Evolutionary conservation across 2,113 vertebrate species (phyloP), one percentile per base, ranked within the genome.

Genomic region (Clarias gariepinus): DNA sequence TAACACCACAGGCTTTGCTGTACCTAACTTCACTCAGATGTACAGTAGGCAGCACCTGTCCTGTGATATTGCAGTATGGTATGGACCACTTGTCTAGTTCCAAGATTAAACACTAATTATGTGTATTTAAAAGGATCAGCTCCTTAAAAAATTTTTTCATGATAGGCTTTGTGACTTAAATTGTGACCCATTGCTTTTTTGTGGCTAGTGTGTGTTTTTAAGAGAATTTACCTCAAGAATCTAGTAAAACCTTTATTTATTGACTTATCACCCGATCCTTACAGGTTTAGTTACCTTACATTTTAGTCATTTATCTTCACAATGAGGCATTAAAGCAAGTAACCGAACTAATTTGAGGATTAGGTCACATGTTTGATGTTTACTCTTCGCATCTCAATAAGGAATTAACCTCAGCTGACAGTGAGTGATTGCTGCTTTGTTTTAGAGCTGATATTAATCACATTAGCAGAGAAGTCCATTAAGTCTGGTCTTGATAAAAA

Each of bases 391-490:
- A 82, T 87, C 85, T 82, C 60, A 77, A 85, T 81, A 52, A 82
- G 77, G 53, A 68, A 81, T 84, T 86, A 87, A 63, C 82, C 60
- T 66, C 74, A 66, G 16, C 58, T 85, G 55, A 53, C 73, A 2
- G 16, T 61, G 18, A 83, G 84, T 28, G 73, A 83, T 78, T 80
- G 82, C 81, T 73, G 87, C 63, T 79, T 68, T 21, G 63, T 71
- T 78, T 86, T 55, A 18, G 81, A 73, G 64, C 61, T 28, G n/a
- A 30, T 79, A 89, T 87, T 83, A 84, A 66, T 68, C 69, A 87
- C 55, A 61, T 81, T 83, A 74, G 71, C 77, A 85, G n/a, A 64
- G 41, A 82, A 87, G 81, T 83, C 80, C 64, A 82, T 87, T 87
- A 87, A 79, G 47, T 85, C 25, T 77, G 55, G 73, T 74, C 47